Evolutionary conservation across 2,113 vertebrate species (phyloP).

Genomic region (Corythornis cristatus): DNA sequence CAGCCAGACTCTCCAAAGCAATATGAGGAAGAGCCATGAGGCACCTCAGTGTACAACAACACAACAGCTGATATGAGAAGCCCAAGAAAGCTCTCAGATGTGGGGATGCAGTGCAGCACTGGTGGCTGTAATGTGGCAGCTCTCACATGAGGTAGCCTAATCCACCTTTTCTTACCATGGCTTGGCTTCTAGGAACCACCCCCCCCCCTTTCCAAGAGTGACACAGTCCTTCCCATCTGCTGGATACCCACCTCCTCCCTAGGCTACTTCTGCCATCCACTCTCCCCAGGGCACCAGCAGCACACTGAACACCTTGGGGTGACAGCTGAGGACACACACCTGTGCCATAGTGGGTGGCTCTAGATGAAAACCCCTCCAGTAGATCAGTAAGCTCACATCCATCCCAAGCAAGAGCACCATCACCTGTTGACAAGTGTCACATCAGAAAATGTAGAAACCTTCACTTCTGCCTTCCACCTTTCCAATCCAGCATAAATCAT

Average conservation of each 20-base stretch:
- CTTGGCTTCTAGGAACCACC: neutral
- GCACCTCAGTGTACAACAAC: neutral
- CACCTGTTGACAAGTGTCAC: neutral
- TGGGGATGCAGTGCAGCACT: neutral
- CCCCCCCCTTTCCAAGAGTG: neutral
- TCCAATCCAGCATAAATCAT: neutral
- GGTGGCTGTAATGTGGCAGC: neutral
- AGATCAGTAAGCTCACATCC: neutral
- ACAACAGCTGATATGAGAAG: neutral
- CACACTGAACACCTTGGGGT: neutral
- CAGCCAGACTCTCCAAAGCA: neutral
- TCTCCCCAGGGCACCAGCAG: neutral
- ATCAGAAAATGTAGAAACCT: neutral
- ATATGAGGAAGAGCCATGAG: neutral
- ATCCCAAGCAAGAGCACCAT: neutral
- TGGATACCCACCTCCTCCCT: neutral
- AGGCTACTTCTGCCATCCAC: neutral
- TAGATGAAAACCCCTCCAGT: neutral
- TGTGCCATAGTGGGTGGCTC: neutral
- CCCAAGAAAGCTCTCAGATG: accelerated
- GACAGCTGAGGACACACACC: accelerated
- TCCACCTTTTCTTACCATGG: accelerated
- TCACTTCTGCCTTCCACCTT: neutral
- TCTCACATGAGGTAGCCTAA: neutral
- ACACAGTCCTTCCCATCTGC: neutral